Base-by-base conservation (phyloP, 2,888 invertebrate species). In the Lithophane semibrunnea region DNA sequence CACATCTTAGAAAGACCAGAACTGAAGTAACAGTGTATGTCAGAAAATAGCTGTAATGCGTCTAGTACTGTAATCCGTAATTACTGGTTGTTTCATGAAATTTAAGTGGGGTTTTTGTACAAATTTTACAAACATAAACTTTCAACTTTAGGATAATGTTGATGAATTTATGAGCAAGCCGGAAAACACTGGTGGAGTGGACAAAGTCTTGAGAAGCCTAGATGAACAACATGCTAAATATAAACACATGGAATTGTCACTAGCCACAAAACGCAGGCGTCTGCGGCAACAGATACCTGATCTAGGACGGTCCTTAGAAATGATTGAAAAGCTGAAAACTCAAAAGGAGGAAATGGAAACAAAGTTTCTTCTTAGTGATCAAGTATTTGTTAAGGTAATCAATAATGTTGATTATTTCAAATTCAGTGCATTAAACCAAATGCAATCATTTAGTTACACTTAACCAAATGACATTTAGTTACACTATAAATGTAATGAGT, bases 181-280 rank as follows among this genome's bases (percentile, higher is more conserved):
- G 24, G 99, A 98, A 91, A 99, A 99, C 92, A 97, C 97, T 84
- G 98, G 98, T 70, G 98, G 98, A 83, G 98, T 98, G 4, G 99
- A 99, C 90, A 98, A 98, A 92, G 99, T 99, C 24, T 95, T 99
- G 73, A 98, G 98, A 90, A 97, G 97, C 90, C 96, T 99, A 79
- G 99, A 99, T 93, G 99, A 99, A 92, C 98, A 98, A 92, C 99
- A 99, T 96, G 98, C 98, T 80, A 99, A 99, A 97, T 99, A 99
- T 94, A 99, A 99, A 96, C 99, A 99, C 93, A 99, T 99, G 99
- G 99, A 99, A 95, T 98, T 98, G 90, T 99, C 99, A 94, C 97
- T 99, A 85, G 97, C 98, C 73, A 98, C 98, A 21, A 99, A 99
- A 90, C 98, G 98, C 86, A 98, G 98, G 90, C 97, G 99, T 94